phyloP scores from a whole-genome alignment of 2,113 vertebrate species.

The Petroica traversi region DNA sequence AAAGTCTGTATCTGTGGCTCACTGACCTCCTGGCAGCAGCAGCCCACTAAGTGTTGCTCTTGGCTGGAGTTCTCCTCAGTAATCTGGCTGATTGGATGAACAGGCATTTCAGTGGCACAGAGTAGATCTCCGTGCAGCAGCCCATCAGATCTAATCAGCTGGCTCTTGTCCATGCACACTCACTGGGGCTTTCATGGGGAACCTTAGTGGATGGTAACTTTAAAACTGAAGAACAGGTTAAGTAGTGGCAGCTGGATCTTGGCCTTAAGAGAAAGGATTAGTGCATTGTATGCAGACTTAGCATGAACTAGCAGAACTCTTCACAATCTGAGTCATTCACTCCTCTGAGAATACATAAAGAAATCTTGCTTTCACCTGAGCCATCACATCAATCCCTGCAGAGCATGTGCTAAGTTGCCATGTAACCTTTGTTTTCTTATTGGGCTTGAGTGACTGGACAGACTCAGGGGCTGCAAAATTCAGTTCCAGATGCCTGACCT shows the following conservation, averaged over 20 bases:
- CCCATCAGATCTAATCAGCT: slow-evolving; percentile 63
- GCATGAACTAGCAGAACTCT: not conserved
- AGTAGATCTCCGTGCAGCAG: slow-evolving; percentile 25
- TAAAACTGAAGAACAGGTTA: slow-evolving; percentile 18
- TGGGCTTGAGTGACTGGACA: not conserved
- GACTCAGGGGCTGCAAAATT: not conserved
- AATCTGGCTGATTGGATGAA: slow-evolving; percentile 70
- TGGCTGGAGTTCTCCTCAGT: slow-evolving; percentile 31
- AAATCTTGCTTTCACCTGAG: not conserved
- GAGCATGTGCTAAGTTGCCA: not conserved
- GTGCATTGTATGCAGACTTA: not conserved
- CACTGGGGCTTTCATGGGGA: slow-evolving; percentile 10
- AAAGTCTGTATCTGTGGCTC: not conserved
- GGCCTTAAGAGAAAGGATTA: not conserved
- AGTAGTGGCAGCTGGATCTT: not conserved
- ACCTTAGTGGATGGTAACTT: slow-evolving; percentile 32
- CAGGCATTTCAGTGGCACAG: slow-evolving; percentile 37
- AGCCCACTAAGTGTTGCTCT: slow-evolving; percentile 29
- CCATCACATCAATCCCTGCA: not conserved
- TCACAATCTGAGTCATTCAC: not conserved
- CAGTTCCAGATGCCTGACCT: not conserved
- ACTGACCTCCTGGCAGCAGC: not conserved
- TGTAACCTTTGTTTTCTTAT: not conserved
- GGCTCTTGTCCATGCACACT: slow-evolving; percentile 28
- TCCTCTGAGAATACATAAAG: not conserved